These are phyloP conservation scores for Rostratula benghalensis DNA, from an alignment of 2,113 vertebrate species.

Conservation along the genomic window DNA sequence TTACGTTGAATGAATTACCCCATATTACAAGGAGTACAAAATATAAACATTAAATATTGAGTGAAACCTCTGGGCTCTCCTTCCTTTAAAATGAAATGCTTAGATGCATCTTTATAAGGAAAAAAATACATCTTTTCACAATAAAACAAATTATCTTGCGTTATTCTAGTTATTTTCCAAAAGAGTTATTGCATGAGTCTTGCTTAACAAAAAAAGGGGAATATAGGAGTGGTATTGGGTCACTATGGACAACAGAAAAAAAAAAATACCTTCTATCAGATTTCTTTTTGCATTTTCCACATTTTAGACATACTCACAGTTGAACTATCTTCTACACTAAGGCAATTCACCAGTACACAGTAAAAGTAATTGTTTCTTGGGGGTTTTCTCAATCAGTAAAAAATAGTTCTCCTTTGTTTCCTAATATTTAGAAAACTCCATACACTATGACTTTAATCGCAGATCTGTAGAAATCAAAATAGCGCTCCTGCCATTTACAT, in stretches of 20 bases:
- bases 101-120: not conserved
- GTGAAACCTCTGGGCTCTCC: slow-evolving; percentile 2
- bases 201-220: not conserved
- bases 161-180: not conserved
- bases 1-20: slow-evolving; percentile 39
- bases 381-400: not conserved
- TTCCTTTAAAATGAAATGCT: slow-evolving; percentile 27
- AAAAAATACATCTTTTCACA: not conserved
- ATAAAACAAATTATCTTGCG: not conserved
- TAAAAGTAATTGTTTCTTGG: not conserved
- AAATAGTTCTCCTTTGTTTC: not conserved
- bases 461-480: not conserved
- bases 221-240: not conserved
- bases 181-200: not conserved
- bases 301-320: not conserved
- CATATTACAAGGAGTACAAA: not conserved
- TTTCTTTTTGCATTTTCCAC: not conserved
- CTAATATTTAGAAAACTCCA: not conserved
- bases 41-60: slow-evolving; percentile 58
- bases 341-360: not conserved
- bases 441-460: not conserved
- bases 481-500: not conserved
- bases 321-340: not conserved
- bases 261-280: not conserved
- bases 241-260: not conserved